phyloP scores from a whole-genome alignment of 2,888 invertebrate species.

The Stenodera caucasica region DNA sequence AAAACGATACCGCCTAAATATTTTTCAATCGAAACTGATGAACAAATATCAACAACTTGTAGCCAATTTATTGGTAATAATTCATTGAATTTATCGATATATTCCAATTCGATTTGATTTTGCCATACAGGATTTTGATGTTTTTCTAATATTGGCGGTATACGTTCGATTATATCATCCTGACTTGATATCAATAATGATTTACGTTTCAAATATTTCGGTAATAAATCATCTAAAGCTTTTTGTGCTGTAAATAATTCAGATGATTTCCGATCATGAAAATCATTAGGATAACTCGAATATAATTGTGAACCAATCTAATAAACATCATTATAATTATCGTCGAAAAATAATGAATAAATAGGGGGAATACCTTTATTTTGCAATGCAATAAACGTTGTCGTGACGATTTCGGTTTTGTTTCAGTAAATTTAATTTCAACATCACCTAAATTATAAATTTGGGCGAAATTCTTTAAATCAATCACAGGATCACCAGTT shows the following conservation, averaged over 20 bases:
- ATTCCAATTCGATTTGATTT: conserved; percentile 56
- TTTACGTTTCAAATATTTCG: conserved; percentile 42
- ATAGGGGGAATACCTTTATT: conserved; percentile 40
- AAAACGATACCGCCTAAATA: conserved; percentile 45
- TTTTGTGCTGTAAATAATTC: conserved; percentile 52
- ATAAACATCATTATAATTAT: conserved; percentile 5
- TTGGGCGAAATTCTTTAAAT: conserved; percentile 44
- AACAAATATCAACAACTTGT: conserved; percentile 62
- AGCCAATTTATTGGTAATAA: conserved; percentile 72
- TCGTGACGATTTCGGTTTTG: conserved; percentile 26
- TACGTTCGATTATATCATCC: conserved; percentile 46
- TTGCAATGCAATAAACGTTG: conserved; percentile 37
- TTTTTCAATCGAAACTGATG: conserved; percentile 60
- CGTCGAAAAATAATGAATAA: not conserved
- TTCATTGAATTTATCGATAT: conserved; percentile 65
- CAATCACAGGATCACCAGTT: conserved; percentile 42
- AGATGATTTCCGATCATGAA: conserved; percentile 49
- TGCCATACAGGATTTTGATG: conserved; percentile 56
- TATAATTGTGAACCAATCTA: conserved; percentile 50
- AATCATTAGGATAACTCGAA: conserved; percentile 57
- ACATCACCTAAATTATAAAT: conserved; percentile 44
- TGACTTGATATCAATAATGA: conserved; percentile 42
- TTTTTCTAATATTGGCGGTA: conserved; percentile 54
- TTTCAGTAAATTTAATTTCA: conserved; percentile 23
- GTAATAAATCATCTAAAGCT: conserved; percentile 51